Conservation (phyloP, 2,888 invertebrate genomes). For the Ectobius pallidus region DNA sequence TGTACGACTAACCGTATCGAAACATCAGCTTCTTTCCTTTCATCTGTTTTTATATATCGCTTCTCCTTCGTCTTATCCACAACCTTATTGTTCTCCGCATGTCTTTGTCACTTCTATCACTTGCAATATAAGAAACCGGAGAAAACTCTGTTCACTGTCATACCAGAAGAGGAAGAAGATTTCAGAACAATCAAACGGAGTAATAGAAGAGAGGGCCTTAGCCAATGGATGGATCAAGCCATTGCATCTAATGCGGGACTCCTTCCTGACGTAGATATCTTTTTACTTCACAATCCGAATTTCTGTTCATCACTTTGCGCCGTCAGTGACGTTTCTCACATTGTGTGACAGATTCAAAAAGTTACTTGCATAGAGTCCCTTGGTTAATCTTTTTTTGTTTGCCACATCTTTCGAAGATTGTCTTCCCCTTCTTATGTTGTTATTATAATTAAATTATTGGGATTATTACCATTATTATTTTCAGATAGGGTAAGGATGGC, state of each 20-base stretch:
- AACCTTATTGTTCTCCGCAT: neutral
- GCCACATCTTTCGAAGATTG: too few species aligned
- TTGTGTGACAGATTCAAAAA: neutral
- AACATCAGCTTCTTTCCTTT: neutral
- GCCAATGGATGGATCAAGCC: neutral
- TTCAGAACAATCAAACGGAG: conserved; percentile 19
- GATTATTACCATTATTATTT: too few species aligned
- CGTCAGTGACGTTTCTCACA: neutral
- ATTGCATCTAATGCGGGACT: neutral
- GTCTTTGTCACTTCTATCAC: conserved; percentile 9
- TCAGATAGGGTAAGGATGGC: too few species aligned
- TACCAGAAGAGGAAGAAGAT: conserved; percentile 13
- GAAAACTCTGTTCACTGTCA: neutral
- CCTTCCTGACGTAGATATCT: conserved; percentile 5
- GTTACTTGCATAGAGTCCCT: too few species aligned
- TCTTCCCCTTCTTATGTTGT: too few species aligned
- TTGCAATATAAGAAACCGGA: conserved; percentile 16
- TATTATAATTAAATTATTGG: too few species aligned
- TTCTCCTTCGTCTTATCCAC: neutral
- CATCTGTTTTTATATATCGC: neutral
- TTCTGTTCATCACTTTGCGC: neutral
- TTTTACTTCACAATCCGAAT: neutral
- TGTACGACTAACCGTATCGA: neutral
- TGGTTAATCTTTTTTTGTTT: too few species aligned
- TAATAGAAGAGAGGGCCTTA: neutral